Evolutionary conservation across 2,113 vertebrate species (phyloP).

Genomic region (Oxygymnocypris stewartii): DNA sequence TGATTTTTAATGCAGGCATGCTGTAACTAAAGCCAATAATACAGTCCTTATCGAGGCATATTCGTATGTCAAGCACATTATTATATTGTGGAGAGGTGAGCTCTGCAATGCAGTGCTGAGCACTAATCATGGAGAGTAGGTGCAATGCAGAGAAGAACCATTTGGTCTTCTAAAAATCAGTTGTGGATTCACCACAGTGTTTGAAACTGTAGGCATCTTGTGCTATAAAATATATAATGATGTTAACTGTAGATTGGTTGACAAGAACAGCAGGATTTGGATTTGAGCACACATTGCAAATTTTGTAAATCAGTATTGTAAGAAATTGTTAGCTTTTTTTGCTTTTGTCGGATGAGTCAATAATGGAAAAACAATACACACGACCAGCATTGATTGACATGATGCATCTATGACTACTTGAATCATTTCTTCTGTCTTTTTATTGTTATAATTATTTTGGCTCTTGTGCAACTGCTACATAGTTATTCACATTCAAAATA

Average conservation of each 20-base stretch:
- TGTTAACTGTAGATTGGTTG: not conserved
- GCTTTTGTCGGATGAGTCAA: not conserved
- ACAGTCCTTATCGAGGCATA: not conserved
- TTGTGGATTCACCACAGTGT: not conserved
- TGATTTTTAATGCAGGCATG: not conserved
- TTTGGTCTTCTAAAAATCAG: constrained; percentile 44
- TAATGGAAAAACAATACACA: constrained; percentile 72
- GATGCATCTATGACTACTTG: constrained; percentile 84
- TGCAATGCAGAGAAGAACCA: constrained; percentile 27
- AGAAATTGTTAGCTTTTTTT: not conserved
- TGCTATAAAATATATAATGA: not conserved
- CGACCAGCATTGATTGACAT: constrained; percentile 71
- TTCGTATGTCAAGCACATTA: constrained; percentile 14
- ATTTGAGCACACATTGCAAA: not conserved
- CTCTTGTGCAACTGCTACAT: constrained; percentile 99
- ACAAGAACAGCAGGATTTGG: not conserved
- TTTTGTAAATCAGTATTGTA: not conserved
- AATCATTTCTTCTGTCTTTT: constrained; percentile 79
- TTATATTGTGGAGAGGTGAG: constrained; percentile 3
- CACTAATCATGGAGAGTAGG: constrained; percentile 34
- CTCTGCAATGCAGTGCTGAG: constrained; percentile 40
- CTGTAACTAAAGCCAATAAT: not conserved
- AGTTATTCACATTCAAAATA: constrained; percentile 99
- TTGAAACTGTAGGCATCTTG: not conserved
- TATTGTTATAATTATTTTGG: constrained; percentile 81